Percentiles rank a stretch among this genome's conserved stretches.
These are phyloP conservation scores for Ispidina picta DNA, from an alignment of 2,797 vertebrate species.

Conservation along the genomic window DNA sequence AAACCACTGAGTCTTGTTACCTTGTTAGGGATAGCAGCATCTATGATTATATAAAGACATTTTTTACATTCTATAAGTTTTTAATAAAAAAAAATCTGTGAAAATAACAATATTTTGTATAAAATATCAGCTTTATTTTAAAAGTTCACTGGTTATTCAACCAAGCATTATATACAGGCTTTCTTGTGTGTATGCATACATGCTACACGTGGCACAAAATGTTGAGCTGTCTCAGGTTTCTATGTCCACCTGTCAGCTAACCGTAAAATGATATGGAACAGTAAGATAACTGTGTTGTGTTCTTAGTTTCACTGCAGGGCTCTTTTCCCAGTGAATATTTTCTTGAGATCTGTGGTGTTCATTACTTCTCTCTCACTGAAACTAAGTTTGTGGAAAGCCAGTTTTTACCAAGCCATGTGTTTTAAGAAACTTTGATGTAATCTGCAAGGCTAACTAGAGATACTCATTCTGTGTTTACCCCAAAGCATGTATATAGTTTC, in stretches of 20 bases:
- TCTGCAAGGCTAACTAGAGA: neutral
- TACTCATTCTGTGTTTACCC: constrained; percentile 16
- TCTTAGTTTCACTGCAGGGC: neutral
- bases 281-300: neutral
- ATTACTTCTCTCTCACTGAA: neutral
- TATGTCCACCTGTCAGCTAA: too few species aligned
- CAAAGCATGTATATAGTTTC: constrained; percentile 2
- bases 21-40: neutral
- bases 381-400: neutral
- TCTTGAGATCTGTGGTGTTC: neutral
- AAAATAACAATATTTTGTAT: neutral
- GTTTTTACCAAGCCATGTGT: neutral
- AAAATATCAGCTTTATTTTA: neutral
- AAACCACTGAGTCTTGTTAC: neutral
- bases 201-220: neutral
- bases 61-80: neutral
- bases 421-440: neutral
- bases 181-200: neutral
- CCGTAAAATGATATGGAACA: neutral
- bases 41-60: neutral
- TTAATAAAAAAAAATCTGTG: neutral
- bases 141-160: neutral
- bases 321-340: neutral
- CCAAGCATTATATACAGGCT: fast-evolving
- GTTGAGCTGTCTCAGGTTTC: neutral